Percentiles rank a stretch among this genome's conserved stretches.
These are phyloP conservation scores for Stratiomys singularior DNA, from an alignment of 2,888 invertebrate species.

Conservation along the genomic window DNA sequence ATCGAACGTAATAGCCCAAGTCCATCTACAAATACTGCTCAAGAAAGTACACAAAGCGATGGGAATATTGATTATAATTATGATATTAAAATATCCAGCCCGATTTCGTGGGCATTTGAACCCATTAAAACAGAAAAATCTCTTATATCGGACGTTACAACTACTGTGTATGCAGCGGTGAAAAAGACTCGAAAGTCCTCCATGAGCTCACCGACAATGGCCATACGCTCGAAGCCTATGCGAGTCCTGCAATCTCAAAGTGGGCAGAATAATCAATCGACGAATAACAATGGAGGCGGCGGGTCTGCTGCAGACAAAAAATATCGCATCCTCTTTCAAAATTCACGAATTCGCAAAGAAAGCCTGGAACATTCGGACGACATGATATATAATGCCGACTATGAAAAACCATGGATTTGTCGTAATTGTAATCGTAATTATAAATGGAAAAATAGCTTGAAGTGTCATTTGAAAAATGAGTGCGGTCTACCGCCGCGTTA, in stretches of 20 bases:
- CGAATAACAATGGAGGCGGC: not conserved
- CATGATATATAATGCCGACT: slow-evolving; percentile 65
- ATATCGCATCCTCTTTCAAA: slow-evolving; percentile 64
- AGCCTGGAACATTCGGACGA: slow-evolving; percentile 65
- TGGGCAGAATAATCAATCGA: not conserved
- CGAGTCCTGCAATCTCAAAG: slow-evolving; percentile 47
- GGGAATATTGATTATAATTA: slow-evolving; percentile 58
- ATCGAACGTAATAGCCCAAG: slow-evolving; percentile 51
- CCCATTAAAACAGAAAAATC: slow-evolving; percentile 52
- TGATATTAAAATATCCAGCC: slow-evolving; percentile 64
- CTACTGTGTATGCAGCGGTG: slow-evolving; percentile 43
- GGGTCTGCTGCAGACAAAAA: slow-evolving; percentile 60
- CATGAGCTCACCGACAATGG: slow-evolving; percentile 3
- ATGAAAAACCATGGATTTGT: slow-evolving; percentile 69
- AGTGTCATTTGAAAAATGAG: slow-evolving; percentile 76
- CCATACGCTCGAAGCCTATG: slow-evolving; percentile 35
- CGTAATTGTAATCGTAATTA: slow-evolving; percentile 78
- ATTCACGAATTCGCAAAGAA: slow-evolving; percentile 64
- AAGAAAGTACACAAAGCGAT: slow-evolving; percentile 48
- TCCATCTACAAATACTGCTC: slow-evolving; percentile 49
- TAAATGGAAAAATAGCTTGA: slow-evolving; percentile 77
- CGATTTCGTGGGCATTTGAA: slow-evolving; percentile 65
- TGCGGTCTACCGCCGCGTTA: slow-evolving; percentile 71
- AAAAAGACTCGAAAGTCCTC: slow-evolving; percentile 40
- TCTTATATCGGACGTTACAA: slow-evolving; percentile 35